A percentile compares a stretch with the other conserved stretches of the same genome.
phyloP scores from a whole-genome alignment of 1,140 invertebrate genomes.

The Eupristina koningsbergeri region DNA sequence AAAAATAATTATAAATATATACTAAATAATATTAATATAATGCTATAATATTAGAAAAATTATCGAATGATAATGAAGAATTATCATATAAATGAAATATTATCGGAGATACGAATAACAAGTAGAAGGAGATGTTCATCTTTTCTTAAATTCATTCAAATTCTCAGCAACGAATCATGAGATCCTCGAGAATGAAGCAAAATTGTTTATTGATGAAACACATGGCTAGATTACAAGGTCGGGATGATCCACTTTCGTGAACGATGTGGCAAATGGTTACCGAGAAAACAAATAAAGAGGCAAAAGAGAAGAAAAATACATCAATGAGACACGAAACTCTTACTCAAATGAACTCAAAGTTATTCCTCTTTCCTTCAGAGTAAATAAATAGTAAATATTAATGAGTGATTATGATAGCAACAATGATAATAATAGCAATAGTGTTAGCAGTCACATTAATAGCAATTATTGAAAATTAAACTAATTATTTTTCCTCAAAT shows the following conservation, averaged over 20 bases:
- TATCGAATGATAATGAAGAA: too few species aligned
- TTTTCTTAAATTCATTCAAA: slow-evolving; percentile 7
- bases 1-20: too few species aligned
- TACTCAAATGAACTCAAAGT: not conserved
- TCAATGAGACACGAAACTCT: not conserved
- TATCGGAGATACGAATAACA: too few species aligned
- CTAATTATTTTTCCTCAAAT: too few species aligned
- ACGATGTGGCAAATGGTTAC: slow-evolving; percentile 37
- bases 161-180: not conserved
- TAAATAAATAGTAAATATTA: not conserved
- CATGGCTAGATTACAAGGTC: slow-evolving; percentile 31
- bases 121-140: not conserved
- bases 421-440: too few species aligned
- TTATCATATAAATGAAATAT: too few species aligned
- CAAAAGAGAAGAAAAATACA: not conserved
- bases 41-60: too few species aligned
- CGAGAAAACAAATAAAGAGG: slow-evolving; percentile 1
- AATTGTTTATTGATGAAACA: slow-evolving; percentile 17
- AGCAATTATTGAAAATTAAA: too few species aligned
- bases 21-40: too few species aligned
- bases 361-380: not conserved
- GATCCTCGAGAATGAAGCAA: slow-evolving; percentile 19
- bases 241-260: slow-evolving; percentile 41
- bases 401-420: too few species aligned
- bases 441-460: too few species aligned